Conservation (phyloP, 1,140 invertebrate species). For the Polypedilum pembai region DNA sequence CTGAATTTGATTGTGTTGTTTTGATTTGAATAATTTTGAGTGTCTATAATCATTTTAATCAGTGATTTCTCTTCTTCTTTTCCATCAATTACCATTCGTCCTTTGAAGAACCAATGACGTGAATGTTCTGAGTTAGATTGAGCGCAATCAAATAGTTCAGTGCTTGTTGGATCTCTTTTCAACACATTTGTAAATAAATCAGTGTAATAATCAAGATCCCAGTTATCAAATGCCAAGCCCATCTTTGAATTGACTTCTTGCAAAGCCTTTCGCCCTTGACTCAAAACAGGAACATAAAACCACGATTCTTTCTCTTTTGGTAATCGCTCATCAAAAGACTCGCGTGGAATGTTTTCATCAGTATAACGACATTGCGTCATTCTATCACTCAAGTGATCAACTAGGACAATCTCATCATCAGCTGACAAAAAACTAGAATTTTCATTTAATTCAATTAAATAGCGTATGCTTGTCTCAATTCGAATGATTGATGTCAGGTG, state of each 20-base stretch:
- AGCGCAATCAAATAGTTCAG: constrained; percentile 97
- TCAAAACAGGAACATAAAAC: constrained; percentile 75
- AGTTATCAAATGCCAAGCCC: constrained; percentile 79
- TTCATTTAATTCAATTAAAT: constrained; percentile 54
- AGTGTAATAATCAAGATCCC: constrained; percentile 81
- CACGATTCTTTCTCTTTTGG: constrained; percentile 59
- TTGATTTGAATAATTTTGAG: constrained; percentile 73
- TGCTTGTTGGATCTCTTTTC: constrained; percentile 90
- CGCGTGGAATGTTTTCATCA: constrained; percentile 58
- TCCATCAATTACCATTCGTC: constrained; percentile 79
- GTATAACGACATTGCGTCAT: constrained; percentile 66
- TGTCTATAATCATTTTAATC: constrained; percentile 87
- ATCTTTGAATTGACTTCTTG: constrained; percentile 75
- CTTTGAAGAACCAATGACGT: constrained; percentile 90
- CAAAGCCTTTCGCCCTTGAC: constrained; percentile 67
- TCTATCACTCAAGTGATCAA: constrained; percentile 65
- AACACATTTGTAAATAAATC: constrained; percentile 71
- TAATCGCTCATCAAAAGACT: constrained; percentile 61
- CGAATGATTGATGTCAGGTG: constrained; percentile 63
- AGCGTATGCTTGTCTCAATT: constrained; percentile 74
- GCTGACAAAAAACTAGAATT: constrained; percentile 41
- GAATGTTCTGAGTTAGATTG: constrained; percentile 96
- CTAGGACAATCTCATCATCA: constrained; percentile 48
- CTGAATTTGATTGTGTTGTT: constrained; percentile 98
- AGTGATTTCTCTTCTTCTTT: constrained; percentile 68